Conservation (phyloP, 1,140 invertebrate species). For the Bemisia tabaci region DNA sequence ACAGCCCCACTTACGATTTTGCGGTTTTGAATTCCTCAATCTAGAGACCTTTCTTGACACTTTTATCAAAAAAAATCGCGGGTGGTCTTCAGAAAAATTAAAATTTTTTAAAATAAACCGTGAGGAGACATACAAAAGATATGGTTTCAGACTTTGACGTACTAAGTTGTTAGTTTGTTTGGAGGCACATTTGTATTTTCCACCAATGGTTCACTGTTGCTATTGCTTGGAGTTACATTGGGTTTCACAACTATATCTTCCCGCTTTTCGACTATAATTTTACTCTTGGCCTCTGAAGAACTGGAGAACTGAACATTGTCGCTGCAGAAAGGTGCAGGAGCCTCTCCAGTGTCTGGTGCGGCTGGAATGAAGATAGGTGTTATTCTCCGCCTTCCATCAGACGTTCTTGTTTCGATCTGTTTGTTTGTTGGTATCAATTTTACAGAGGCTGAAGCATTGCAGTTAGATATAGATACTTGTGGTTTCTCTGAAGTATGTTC, state of each 20-base stretch:
- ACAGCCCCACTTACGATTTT: too few relatives aligned
- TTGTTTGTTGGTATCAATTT: slow-evolving; percentile 42
- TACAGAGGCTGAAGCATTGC: slow-evolving; percentile 21
- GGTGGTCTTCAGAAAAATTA: too few relatives aligned
- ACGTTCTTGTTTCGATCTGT: slow-evolving; percentile 88
- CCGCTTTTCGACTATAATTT: slow-evolving; percentile 66
- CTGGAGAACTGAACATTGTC: slow-evolving; percentile 49
- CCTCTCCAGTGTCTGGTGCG: slow-evolving; percentile 43
- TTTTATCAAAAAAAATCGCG: too few relatives aligned
- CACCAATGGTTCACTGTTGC: slow-evolving; percentile 17
- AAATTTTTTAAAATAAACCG: too few relatives aligned
- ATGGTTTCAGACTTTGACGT: too few relatives aligned
- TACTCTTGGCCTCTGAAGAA: slow-evolving; percentile 61
- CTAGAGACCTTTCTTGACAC: too few relatives aligned
- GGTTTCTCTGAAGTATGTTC: slow-evolving; percentile 27
- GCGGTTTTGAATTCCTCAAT: too few relatives aligned
- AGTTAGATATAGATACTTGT: neutral
- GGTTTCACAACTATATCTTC: slow-evolving; percentile 51
- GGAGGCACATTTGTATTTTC: slow-evolving; percentile 37
- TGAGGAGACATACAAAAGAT: too few relatives aligned
- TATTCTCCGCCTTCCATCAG: slow-evolving; percentile 85
- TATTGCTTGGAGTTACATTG: slow-evolving; percentile 41
- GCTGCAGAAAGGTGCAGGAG: slow-evolving; percentile 19
- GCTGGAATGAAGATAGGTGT: slow-evolving; percentile 88
- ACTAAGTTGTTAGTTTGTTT: slow-evolving; percentile 31